These are phyloP conservation scores for Penaeus monodon DNA, from an alignment of 2,888 invertebrate genomes.

Conservation along the genomic window DNA sequence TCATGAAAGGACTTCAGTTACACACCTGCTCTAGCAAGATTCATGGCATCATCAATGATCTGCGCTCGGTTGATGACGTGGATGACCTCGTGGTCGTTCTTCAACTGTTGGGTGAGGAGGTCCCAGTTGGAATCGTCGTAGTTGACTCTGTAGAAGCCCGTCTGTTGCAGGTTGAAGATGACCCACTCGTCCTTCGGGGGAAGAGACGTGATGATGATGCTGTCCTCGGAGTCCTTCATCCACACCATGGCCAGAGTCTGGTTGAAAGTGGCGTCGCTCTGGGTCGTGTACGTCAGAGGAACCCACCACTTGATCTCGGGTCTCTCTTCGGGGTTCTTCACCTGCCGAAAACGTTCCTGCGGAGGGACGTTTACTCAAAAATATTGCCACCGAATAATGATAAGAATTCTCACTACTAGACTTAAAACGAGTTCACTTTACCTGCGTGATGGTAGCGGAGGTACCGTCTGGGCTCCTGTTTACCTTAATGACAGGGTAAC, in stretches of 20 bases:
- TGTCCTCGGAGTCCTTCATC: constrained; percentile 71
- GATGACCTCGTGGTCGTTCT: constrained; percentile 73
- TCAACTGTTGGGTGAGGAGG: constrained; percentile 70
- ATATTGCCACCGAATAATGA: too few species aligned
- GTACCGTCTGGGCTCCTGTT: constrained; percentile 75
- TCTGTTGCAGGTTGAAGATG: constrained; percentile 88
- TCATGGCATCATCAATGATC: constrained; percentile 85
- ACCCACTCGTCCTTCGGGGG: constrained; percentile 75
- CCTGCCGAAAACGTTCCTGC: constrained; percentile 78
- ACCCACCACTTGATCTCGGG: constrained; percentile 73
- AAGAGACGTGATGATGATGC: constrained; percentile 68
- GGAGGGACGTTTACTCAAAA: too few species aligned
- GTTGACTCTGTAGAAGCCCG: constrained; percentile 90
- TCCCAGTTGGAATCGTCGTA: constrained; percentile 81
- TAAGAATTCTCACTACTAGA: too few species aligned
- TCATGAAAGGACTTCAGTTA: constrained; percentile 68
- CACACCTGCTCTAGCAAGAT: constrained; percentile 76
- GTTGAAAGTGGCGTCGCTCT: constrained; percentile 72
- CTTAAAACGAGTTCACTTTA: too few species aligned
- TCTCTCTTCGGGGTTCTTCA: constrained; percentile 75
- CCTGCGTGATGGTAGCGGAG: too few species aligned
- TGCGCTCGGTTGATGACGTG: constrained; percentile 83
- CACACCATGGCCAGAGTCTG: constrained; percentile 73
- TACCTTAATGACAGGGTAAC: constrained; percentile 82
- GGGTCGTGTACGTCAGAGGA: constrained; percentile 75